These are phyloP conservation scores for Bombus turneri DNA, from an alignment of 1,140 invertebrate species.

Conservation along the genomic window DNA sequence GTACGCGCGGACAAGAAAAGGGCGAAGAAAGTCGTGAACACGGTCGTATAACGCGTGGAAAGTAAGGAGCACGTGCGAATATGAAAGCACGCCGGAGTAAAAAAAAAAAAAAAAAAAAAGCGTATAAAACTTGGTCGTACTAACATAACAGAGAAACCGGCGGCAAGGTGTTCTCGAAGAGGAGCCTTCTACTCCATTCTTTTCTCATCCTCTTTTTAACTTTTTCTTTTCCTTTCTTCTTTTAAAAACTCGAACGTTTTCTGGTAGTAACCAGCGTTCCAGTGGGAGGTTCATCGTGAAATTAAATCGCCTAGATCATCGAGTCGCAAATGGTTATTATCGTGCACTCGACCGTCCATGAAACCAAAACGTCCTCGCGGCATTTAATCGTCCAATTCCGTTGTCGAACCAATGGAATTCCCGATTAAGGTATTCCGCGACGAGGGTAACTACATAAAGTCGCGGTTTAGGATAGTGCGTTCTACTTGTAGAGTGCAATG, in stretches of 20 bases:
- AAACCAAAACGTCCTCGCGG: not conserved
- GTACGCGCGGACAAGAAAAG: not conserved
- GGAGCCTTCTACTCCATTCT: conserved; percentile 36
- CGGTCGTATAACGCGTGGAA: conserved; percentile 27
- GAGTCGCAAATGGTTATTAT: conserved; percentile 58
- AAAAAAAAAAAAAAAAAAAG: not conserved
- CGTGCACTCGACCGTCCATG: not conserved
- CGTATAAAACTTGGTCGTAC: conserved; percentile 25
- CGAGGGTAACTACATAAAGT: too few species aligned
- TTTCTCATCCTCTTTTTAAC: not conserved
- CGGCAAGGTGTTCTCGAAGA: not conserved
- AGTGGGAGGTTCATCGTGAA: conserved; percentile 18
- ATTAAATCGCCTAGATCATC: conserved; percentile 45
- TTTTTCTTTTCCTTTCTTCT: conserved; percentile 12
- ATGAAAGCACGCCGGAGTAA: not conserved
- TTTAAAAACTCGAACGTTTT: conserved; percentile 38
- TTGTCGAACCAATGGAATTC: not conserved
- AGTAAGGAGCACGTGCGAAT: conserved; percentile 38
- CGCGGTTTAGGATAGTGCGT: too few species aligned
- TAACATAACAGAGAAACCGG: conserved; percentile 21
- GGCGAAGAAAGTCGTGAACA: conserved; percentile 5
- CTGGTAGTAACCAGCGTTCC: conserved; percentile 27
- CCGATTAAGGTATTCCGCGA: not conserved
- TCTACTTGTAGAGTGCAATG: too few species aligned
- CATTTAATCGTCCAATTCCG: conserved; percentile 30